Base-by-base conservation (phyloP, 92 coral and sea anemone species). In the Paragorgia papillata region DNA sequence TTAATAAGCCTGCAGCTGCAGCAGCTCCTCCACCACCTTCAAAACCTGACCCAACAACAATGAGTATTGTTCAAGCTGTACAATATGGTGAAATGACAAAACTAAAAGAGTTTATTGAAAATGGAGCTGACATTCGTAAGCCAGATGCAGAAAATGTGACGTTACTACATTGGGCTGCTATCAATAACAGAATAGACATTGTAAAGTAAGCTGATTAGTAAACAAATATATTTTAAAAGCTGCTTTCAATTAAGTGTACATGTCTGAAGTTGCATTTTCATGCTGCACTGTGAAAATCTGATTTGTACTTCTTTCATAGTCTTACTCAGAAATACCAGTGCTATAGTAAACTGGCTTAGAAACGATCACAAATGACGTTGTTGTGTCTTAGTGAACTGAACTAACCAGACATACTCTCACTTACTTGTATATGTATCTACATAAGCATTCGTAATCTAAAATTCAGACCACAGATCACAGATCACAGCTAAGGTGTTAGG, bases 91-190 rank as follows among this genome's bases (percentile, higher is more conserved):
- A 87, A 27, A 33, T 86, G 75, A 89, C 80, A 43, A 91, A 92
- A 33, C 85, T 89, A 17, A 39, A 71, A 34, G 92, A 95, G 37
- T 66, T 95, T 69, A 55, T 95, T 46, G 99, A 91, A 57, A 87
- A 89, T 48, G 92, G 91, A 9, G 87, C 82, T 0, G 93, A 89
- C 83, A 87, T 88, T 0, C 73, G 74, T 19, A 63, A 76, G 2
- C 78, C 92, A 12, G 99, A 95, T 79, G 84, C 73, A 2, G 99
- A 95, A 80, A 91, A 95, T 75, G 96, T 95, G 13, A 91, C 99
- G 0, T 83, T 91, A 0, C 85, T 91, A 18, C 97, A 95, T 58
- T 95, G 98, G 98, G 98, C 95, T 0, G 89, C 98, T 21, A 95
- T 95, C 79, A 95, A 95, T 66, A 91, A 91, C 41, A 88, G 98